Evolutionary conservation across 2,888 invertebrate genomes (phyloP).

Genomic region (Xestobium rufovillosum): DNA sequence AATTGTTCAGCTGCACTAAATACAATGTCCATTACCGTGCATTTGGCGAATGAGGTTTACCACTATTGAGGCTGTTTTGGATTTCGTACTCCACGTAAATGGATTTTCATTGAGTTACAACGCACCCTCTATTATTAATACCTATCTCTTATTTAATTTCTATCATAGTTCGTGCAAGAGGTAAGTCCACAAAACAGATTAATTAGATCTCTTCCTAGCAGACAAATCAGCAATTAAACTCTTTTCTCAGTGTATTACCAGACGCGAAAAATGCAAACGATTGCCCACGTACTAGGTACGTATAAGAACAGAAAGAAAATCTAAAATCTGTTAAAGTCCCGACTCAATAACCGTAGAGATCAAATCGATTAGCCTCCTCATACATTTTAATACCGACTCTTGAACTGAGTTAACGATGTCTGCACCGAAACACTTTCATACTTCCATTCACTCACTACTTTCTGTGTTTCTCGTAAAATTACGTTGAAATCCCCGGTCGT

Average conservation of each 20-base stretch:
- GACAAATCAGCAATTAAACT: too few species aligned
- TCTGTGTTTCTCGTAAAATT: constrained; percentile 24
- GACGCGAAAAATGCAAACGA: too few species aligned
- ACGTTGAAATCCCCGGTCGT: constrained; percentile 28
- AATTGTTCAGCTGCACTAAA: constrained; percentile 28
- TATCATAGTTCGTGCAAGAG: too few species aligned
- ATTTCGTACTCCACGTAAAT: too few species aligned
- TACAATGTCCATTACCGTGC: constrained; percentile 28
- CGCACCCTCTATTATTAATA: too few species aligned
- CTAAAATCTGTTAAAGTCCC: background rate
- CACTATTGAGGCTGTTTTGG: constrained; percentile 8
- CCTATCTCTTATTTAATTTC: too few species aligned
- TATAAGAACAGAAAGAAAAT: too few species aligned
- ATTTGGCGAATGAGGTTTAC: constrained; percentile 19
- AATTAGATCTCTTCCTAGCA: too few species aligned
- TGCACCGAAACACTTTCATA: constrained; percentile 10
- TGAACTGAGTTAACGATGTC: constrained; percentile 12
- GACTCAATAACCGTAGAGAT: constrained; percentile 1
- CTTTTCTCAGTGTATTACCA: too few species aligned
- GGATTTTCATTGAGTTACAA: too few species aligned
- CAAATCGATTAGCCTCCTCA: constrained; percentile 16
- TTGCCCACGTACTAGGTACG: too few species aligned
- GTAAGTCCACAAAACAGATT: too few species aligned
- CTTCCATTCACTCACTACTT: constrained; percentile 19
- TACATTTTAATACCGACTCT: constrained; percentile 16